A percentile compares a stretch with the other conserved stretches of the same genome.
These are phyloP conservation scores for Hippocampus zosterae DNA, from an alignment of 2,113 vertebrate species.

Conservation along the genomic window DNA sequence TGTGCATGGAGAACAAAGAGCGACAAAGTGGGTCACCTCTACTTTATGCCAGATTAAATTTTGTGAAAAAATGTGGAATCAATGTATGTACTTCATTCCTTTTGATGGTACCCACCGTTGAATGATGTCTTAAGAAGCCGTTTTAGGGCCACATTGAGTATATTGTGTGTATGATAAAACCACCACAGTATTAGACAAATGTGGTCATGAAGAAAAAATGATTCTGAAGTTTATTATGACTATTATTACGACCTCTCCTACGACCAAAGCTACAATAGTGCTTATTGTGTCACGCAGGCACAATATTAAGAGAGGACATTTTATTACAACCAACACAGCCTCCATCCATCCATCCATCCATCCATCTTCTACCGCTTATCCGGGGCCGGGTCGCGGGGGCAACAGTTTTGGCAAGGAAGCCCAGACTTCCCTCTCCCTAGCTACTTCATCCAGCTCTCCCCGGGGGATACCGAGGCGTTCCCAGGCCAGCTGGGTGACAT, in stretches of 20 bases:
- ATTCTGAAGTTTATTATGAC: neutral
- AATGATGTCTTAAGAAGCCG: neutral
- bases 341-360: too few relatives aligned
- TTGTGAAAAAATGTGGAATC: neutral
- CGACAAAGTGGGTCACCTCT: slow-evolving; percentile 54
- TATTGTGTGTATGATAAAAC: neutral
- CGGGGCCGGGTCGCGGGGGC: too few relatives aligned
- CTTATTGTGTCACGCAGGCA: slow-evolving; percentile 86
- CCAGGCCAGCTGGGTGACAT: too few relatives aligned
- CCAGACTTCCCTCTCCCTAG: too few relatives aligned
- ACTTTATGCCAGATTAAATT: slow-evolving; percentile 2
- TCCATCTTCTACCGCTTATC: too few relatives aligned
- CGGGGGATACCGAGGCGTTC: too few relatives aligned
- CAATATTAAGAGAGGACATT: slow-evolving; percentile 88
- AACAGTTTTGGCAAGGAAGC: too few relatives aligned
- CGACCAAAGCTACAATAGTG: slow-evolving; percentile 30
- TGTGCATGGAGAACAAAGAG: slow-evolving; percentile 36
- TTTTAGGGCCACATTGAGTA: neutral
- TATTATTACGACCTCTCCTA: neutral
- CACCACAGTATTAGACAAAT: neutral
- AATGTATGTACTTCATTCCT: neutral
- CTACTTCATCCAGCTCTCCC: too few relatives aligned
- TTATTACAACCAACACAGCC: slow-evolving; percentile 96
- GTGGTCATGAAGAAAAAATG: neutral
- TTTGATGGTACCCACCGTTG: slow-evolving; percentile 1